phyloP scores from a whole-genome alignment of 2,797 vertebrate species.

The Todus mexicanus region DNA sequence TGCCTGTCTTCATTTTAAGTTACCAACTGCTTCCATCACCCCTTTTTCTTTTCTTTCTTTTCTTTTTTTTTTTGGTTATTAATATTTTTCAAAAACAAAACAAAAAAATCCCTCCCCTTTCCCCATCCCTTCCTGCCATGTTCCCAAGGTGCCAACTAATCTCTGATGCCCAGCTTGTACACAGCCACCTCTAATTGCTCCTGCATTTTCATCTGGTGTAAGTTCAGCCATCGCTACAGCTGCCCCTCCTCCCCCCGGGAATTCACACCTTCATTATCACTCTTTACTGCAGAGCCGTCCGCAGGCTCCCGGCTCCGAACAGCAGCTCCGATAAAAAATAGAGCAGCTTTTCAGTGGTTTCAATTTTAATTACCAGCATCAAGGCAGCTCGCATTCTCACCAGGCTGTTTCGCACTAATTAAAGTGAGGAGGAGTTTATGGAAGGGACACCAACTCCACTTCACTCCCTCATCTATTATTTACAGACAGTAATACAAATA shows the following conservation, averaged over 20 bases:
- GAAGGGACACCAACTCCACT: slow-evolving; percentile 91
- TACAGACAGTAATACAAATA: slow-evolving; percentile 95
- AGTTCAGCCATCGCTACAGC: slow-evolving; percentile 90
- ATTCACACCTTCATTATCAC: slow-evolving; percentile 98
- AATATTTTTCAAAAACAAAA: slow-evolving; percentile 44
- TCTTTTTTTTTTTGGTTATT: neutral
- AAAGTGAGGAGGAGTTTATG: slow-evolving; percentile 92
- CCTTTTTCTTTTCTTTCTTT: no score
- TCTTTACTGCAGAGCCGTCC: slow-evolving; percentile 95
- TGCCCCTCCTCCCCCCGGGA: slow-evolving; percentile 88
- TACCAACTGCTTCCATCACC: rapidly evolving
- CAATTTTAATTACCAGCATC: slow-evolving; percentile 96
- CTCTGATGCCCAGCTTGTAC: slow-evolving; percentile 85
- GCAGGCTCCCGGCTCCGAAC: slow-evolving; percentile 88
- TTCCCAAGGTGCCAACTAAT: slow-evolving; percentile 90
- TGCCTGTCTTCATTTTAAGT: neutral
- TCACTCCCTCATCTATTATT: slow-evolving; percentile 95
- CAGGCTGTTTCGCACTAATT: slow-evolving; percentile 92
- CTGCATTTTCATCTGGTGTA: slow-evolving; percentile 90
- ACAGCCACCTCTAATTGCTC: slow-evolving; percentile 91
- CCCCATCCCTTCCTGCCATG: slow-evolving; percentile 80
- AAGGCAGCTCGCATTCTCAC: slow-evolving; percentile 86
- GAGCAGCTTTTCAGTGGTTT: slow-evolving; percentile 91
- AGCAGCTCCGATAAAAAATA: slow-evolving; percentile 93
- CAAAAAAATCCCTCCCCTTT: slow-evolving; percentile 48